phyloP scores from a whole-genome alignment of 23 tunicate species.

The Botrylloides violaceus region DNA sequence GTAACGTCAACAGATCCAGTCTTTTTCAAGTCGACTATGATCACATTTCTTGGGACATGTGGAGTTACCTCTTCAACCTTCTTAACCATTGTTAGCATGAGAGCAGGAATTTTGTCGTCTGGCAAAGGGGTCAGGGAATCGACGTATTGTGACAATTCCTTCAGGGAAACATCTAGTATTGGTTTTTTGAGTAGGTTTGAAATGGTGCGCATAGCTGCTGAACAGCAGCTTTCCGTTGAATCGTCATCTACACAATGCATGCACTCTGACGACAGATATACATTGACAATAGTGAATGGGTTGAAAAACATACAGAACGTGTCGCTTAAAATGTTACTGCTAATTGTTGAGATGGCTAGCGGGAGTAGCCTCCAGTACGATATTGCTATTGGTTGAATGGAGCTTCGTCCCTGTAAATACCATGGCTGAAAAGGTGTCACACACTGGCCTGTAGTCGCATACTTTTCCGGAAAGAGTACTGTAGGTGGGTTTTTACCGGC shows the following conservation, averaged over 20 bases:
- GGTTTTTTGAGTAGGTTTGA: conserved; percentile 3
- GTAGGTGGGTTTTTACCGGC: conserved; percentile 9
- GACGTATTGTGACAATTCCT: background rate
- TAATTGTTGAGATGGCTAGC: background rate
- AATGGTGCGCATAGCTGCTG: background rate
- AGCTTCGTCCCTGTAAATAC: background rate
- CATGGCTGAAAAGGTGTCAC: background rate
- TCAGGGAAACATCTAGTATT: background rate
- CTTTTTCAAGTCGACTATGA: conserved; percentile 4
- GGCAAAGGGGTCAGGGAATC: background rate
- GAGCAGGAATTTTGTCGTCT: background rate
- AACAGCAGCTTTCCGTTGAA: background rate
- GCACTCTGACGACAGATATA: background rate
- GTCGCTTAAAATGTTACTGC: conserved; percentile 1
- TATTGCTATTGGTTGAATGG: background rate
- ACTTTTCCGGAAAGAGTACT: conserved; percentile 12
- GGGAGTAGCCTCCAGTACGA: background rate
- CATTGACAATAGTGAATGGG: background rate
- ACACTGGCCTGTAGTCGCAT: conserved; percentile 6
- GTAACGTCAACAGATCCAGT: conserved; percentile 17
- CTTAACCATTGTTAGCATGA: conserved; percentile 4
- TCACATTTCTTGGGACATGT: conserved; percentile 22
- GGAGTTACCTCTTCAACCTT: conserved; percentile 20
- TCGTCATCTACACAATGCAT: background rate
- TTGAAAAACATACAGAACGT: conserved; percentile 15